phyloP scores from a whole-genome alignment of 2,113 vertebrate genomes.

The Myotis davidii region DNA sequence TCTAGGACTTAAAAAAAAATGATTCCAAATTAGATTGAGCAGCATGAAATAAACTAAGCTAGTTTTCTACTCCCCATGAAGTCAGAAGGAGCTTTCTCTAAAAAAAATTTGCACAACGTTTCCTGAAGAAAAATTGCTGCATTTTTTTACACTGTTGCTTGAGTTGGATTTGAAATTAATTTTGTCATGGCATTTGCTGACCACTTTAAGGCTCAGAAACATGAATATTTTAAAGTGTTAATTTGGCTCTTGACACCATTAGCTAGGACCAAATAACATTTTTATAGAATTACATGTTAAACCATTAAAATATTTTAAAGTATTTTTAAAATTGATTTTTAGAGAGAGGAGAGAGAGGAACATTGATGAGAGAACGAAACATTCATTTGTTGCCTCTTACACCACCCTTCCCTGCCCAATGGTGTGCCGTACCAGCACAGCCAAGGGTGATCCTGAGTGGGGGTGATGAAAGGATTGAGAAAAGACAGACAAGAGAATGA shows the following conservation, averaged over 20 bases:
- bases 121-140: slow-evolving; percentile 31
- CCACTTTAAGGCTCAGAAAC: slow-evolving; percentile 37
- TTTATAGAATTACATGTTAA: slow-evolving; percentile 46
- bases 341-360: neutral
- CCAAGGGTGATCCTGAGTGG: too few relatives aligned
- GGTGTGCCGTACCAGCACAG: too few relatives aligned
- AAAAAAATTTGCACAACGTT: slow-evolving; percentile 7
- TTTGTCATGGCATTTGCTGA: slow-evolving; percentile 4
- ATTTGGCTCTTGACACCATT: slow-evolving; percentile 42
- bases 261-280: slow-evolving; percentile 13
- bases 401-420: neutral
- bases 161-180: slow-evolving; percentile 52
- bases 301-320: neutral
- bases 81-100: neutral
- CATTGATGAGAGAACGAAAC: neutral
- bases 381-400: neutral
- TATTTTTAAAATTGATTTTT: neutral
- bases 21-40: slow-evolving; percentile 66
- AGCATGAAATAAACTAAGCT: slow-evolving; percentile 39
- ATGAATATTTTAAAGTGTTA: slow-evolving; percentile 45
- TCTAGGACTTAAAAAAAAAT: slow-evolving; percentile 67
- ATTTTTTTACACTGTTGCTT: slow-evolving; percentile 54
- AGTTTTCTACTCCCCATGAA: slow-evolving; percentile 58
- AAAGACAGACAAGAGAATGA: too few relatives aligned
- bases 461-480: too few relatives aligned